Evolutionary conservation across 2,888 invertebrate genomes (phyloP).

Genomic region (Eudemis profundana): DNA sequence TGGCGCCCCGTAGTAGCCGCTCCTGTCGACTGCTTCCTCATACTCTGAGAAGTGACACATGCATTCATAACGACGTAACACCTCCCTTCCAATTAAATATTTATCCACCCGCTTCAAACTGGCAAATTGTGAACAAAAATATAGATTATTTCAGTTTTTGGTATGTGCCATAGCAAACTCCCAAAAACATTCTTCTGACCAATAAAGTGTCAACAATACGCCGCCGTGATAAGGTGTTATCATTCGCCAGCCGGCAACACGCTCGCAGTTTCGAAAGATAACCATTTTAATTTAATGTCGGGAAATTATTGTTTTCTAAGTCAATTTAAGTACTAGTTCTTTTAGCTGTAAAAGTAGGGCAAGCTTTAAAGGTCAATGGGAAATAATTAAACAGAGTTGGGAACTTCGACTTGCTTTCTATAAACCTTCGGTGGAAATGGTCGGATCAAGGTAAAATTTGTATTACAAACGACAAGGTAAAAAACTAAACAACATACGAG

Average conservation of each 20-base stretch:
- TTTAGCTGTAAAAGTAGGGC: neutral
- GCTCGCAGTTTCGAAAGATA: conserved; percentile 36
- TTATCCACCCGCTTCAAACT: neutral
- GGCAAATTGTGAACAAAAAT: neutral
- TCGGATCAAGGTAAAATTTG: conserved; percentile 3
- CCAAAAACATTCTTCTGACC: conserved; percentile 31
- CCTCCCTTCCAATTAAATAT: conserved; percentile 19
- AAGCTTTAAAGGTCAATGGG: conserved; percentile 12
- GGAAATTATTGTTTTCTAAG: conserved; percentile 20
- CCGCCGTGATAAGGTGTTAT: conserved; percentile 38
- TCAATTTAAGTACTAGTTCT: neutral
- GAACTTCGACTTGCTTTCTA: neutral
- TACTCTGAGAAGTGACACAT: conserved; percentile 40
- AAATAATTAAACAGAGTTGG: conserved; percentile 5
- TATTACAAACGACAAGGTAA: neutral
- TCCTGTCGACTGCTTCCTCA: conserved; percentile 37
- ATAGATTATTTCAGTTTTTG: neutral
- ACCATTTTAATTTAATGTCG: conserved; percentile 29
- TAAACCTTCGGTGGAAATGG: neutral
- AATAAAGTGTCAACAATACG: conserved; percentile 34
- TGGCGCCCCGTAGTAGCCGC: conserved; percentile 44
- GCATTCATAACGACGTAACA: conserved; percentile 28
- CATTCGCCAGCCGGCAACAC: conserved; percentile 39
- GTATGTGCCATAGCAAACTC: conserved; percentile 10
- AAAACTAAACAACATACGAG: neutral